Evolutionary conservation across 2,797 vertebrate species (phyloP).

Genomic region (Urophycis tenuis): DNA sequence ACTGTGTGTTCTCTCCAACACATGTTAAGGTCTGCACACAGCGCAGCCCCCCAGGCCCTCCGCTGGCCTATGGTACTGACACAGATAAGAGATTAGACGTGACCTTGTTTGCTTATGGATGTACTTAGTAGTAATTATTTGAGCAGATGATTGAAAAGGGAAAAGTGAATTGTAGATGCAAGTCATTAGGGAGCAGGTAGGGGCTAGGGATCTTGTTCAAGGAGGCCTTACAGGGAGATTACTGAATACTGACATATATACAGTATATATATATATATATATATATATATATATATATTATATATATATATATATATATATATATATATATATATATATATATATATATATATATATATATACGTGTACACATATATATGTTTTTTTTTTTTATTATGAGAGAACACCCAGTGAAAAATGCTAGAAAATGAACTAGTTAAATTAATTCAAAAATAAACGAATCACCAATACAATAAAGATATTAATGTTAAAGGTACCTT

Average conservation of each 20-base stretch:
- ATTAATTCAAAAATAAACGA: neutral
- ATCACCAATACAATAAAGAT: neutral
- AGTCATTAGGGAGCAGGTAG: no score
- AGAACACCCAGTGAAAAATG: neutral
- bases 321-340: no score
- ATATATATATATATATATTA: neutral
- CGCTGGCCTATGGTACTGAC: slow-evolving; percentile 1
- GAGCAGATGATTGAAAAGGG: neutral
- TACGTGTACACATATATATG: neutral
- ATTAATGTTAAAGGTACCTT: neutral
- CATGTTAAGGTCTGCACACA: slow-evolving; percentile 11
- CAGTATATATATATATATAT: no score
- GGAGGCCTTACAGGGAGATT: no score
- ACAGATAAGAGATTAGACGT: slow-evolving; percentile 7
- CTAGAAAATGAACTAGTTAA: neutral
- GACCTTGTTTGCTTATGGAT: neutral
- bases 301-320: neutral
- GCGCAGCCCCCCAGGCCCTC: slow-evolving; percentile 19
- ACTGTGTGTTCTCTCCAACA: slow-evolving; percentile 18
- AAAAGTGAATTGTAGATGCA: no score
- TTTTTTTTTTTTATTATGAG: neutral
- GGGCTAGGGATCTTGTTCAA: no score
- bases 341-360: neutral
- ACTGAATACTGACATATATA: no score
- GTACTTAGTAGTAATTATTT: neutral